These are phyloP conservation scores for Dione vanillae DNA, from an alignment of 2,888 invertebrate species.

Conservation along the genomic window DNA sequence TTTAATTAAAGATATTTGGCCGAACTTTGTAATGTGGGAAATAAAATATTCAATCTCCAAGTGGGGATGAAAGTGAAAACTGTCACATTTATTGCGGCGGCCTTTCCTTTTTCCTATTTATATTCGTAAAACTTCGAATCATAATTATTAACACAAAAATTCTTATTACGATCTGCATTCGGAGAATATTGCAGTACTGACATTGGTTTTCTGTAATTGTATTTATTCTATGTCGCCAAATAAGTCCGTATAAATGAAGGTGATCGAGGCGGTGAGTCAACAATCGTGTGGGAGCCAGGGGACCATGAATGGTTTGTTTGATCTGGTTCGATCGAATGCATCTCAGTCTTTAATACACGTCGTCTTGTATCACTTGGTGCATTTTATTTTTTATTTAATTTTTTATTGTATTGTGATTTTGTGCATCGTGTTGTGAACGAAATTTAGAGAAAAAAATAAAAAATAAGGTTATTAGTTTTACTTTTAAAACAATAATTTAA, in stretches of 20 bases:
- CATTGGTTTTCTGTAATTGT: slow-evolving; percentile 70
- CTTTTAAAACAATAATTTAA: no score
- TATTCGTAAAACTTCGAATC: background rate
- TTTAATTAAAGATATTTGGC: no score
- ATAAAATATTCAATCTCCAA: no score
- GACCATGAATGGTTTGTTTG: slow-evolving; percentile 60
- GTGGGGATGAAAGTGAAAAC: no score
- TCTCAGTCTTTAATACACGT: slow-evolving; percentile 60
- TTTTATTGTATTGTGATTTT: slow-evolving; percentile 9
- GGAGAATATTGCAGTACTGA: slow-evolving; percentile 46
- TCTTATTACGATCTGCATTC: slow-evolving; percentile 15
- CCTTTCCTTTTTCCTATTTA: background rate
- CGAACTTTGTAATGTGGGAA: no score
- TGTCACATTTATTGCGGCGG: no score
- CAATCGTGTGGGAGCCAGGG: slow-evolving; percentile 66
- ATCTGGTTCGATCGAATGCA: slow-evolving; percentile 64
- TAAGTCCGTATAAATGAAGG: slow-evolving; percentile 80
- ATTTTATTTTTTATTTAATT: background rate
- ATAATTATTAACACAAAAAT: background rate
- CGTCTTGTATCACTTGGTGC: slow-evolving; percentile 51
- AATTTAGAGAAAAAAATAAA: background rate
- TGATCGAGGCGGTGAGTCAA: slow-evolving; percentile 76
- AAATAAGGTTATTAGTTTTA: background rate
- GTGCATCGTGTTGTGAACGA: slow-evolving; percentile 3
- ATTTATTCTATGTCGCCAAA: slow-evolving; percentile 77